phyloP scores from a whole-genome alignment of 2,797 vertebrate genomes.

The Lagodon rhomboides region DNA sequence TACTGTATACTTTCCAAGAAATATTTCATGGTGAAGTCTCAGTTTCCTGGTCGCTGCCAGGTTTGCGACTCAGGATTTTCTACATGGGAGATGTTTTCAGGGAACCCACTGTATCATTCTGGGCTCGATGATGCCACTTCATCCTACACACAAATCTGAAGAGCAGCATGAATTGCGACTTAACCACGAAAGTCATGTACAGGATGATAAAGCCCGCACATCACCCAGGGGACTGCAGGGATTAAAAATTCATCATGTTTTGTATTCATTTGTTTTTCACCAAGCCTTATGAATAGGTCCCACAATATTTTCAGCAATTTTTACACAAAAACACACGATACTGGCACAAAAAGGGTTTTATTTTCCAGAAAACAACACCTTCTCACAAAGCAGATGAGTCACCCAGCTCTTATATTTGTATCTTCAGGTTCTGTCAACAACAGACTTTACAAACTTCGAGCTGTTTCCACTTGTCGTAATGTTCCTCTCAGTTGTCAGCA shows the following conservation, averaged over 20 bases:
- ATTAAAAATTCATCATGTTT: conserved; percentile 47
- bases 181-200: neutral
- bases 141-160: conserved; percentile 3
- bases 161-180: neutral
- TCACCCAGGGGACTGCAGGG: conserved; percentile 1
- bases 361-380: conserved; percentile 6
- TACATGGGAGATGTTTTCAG: neutral
- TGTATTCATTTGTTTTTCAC: conserved; percentile 35
- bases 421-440: neutral
- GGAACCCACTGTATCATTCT: neutral
- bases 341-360: neutral
- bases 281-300: conserved; percentile 9
- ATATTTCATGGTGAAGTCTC: neutral
- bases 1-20: neutral
- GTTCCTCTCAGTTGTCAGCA: conserved; percentile 1
- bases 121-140: neutral
- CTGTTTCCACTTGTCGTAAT: conserved; percentile 14
- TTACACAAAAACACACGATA: neutral
- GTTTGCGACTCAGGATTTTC: conserved; percentile 4
- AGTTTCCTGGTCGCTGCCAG: neutral
- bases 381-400: conserved; percentile 12
- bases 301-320: neutral
- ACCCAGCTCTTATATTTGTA: neutral
- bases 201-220: neutral
- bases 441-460: neutral